phyloP scores from a whole-genome alignment of 2,797 vertebrate genomes.

The Lithobates sylvaticus region DNA sequence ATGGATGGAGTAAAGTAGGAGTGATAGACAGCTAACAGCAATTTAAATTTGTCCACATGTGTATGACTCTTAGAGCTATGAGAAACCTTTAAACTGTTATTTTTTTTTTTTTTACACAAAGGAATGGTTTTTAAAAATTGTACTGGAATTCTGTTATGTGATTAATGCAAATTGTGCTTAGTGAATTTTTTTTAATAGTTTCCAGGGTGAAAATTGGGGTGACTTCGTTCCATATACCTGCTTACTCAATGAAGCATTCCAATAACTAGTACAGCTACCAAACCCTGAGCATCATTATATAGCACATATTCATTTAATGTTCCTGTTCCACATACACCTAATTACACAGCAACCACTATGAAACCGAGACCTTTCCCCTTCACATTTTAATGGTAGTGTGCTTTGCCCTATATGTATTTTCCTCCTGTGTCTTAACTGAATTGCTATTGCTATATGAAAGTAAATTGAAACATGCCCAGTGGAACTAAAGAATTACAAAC shows the following conservation, averaged over 20 bases:
- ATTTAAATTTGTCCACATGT: background rate
- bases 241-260: constrained; percentile 5
- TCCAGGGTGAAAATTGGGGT: background rate
- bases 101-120: background rate
- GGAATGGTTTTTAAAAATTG: background rate
- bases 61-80: background rate
- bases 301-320: constrained; percentile 27
- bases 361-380: constrained; percentile 35
- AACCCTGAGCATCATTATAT: constrained; percentile 16
- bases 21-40: background rate
- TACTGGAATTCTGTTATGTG: background rate
- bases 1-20: background rate
- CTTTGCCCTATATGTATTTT: constrained; percentile 24
- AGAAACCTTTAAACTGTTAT: background rate
- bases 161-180: background rate
- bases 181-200: background rate
- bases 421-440: constrained; percentile 27
- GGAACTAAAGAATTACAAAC: constrained; percentile 20
- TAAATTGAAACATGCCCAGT: constrained; percentile 36
- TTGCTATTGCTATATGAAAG: constrained; percentile 39
- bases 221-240: background rate
- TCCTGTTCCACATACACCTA: constrained; percentile 23
- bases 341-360: constrained; percentile 20
- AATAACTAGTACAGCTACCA: constrained; percentile 3
- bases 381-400: constrained; percentile 31